phyloP scores from a whole-genome alignment of 2,113 vertebrate genomes.

The mouse (Mus musculus) region GRCm39 chr3:55687001-55687500 shows the following conservation, averaged over 20 bases:
- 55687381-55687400: conserved; percentile 25
- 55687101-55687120: conserved; percentile 50
- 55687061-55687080: conserved; percentile 56
- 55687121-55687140: neutral
- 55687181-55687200: neutral
- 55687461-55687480: conserved; percentile 47
- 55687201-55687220: neutral
- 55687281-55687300: neutral
- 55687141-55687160: conserved; percentile 31
- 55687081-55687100: conserved; percentile 52
- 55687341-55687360: neutral
- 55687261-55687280: conserved; percentile 10
- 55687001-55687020: conserved; percentile 22
- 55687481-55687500: conserved; percentile 32
- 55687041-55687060: conserved; percentile 64
- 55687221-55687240: conserved; percentile 27
- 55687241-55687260: neutral
- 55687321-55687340: neutral
- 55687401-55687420: conserved; percentile 25
- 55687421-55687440: neutral
- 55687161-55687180: neutral
- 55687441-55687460: conserved; percentile 34
- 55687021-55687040: conserved; percentile 50
- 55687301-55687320: neutral
- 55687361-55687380: neutral